Conservation (phyloP, 2,797 vertebrate genomes). For the Crypturellus tataupa region DNA sequence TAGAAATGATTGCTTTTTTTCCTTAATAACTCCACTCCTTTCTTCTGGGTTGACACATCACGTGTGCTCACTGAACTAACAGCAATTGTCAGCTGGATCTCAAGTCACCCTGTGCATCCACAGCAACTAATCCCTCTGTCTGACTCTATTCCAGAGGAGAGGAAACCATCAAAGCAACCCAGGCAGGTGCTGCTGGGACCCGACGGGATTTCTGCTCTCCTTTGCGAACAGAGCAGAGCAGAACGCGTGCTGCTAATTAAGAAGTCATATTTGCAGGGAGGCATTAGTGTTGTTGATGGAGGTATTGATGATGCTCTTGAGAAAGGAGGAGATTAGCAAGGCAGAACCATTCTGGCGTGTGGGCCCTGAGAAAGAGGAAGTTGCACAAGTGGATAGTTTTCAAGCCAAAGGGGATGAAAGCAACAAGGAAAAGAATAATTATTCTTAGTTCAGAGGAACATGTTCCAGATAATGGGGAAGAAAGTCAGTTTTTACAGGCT, state of each 20-base stretch:
- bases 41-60: neutral
- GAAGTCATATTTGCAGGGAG: neutral
- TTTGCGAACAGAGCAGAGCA: neutral
- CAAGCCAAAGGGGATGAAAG: constrained; percentile 23
- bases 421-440: constrained; percentile 9
- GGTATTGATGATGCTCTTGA: neutral
- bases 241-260: neutral
- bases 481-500: neutral
- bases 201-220: neutral
- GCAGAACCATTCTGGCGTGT: constrained; percentile 17
- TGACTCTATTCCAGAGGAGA: neutral
- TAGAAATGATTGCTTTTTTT: neutral
- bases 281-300: neutral
- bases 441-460: constrained; percentile 15
- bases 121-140: neutral
- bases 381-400: neutral
- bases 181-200: neutral
- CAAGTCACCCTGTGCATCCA: neutral
- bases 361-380: constrained; percentile 5
- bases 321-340: neutral
- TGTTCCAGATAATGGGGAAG: neutral
- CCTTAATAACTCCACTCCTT: neutral
- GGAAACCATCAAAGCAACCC: neutral
- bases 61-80: neutral
- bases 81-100: neutral